phyloP scores from a whole-genome alignment of 2,113 vertebrate genomes.

The Siniperca chuatsi region DNA sequence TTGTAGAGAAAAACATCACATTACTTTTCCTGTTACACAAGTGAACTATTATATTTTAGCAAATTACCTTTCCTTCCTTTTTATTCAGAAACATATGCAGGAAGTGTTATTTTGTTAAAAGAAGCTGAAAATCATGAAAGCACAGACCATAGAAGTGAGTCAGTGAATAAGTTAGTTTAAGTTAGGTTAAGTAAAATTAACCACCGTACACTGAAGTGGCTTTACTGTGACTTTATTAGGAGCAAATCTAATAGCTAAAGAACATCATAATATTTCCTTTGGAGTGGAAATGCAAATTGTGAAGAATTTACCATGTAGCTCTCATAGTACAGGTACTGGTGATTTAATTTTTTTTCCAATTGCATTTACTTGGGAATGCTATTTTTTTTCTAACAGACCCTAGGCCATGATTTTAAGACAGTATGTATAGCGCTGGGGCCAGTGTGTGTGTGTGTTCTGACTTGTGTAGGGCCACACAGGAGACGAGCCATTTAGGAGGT shows the following conservation, averaged over 20 bases:
- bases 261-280: no score
- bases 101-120: background rate
- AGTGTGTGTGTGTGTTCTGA: conserved; percentile 39
- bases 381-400: background rate
- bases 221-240: no score
- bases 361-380: background rate
- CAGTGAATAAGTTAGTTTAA: background rate
- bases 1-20: background rate
- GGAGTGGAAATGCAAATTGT: background rate
- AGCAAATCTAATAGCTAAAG: no score
- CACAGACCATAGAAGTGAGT: background rate
- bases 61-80: conserved; percentile 2
- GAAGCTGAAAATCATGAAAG: background rate
- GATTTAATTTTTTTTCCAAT: background rate
- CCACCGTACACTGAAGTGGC: no score
- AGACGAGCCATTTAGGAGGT: conserved; percentile 43
- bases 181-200: no score
- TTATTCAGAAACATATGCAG: conserved; percentile 22
- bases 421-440: background rate
- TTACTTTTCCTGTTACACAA: background rate
- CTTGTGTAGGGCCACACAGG: conserved; percentile 38
- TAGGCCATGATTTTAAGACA: conserved; percentile 6
- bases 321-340: background rate
- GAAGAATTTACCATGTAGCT: background rate
- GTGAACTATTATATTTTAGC: background rate